Conservation (phyloP, 2,113 vertebrate species). For the Ardeotis arabs region DNA sequence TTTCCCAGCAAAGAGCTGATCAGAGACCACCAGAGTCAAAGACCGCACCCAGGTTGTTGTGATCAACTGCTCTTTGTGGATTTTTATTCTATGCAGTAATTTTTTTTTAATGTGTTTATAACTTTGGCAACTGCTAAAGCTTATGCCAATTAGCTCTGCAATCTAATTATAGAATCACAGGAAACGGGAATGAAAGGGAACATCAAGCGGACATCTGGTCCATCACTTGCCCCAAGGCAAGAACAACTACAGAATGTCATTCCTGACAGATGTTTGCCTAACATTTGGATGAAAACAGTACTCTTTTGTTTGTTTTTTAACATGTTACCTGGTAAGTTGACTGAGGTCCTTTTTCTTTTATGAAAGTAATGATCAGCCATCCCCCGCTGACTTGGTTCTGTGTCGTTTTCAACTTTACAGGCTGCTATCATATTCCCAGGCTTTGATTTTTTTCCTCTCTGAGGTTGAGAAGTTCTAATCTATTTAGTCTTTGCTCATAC, state of each 20-base stretch:
- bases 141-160: background rate
- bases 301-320: background rate
- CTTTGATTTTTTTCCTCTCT: background rate
- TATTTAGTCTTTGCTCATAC: background rate
- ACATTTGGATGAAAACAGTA: background rate
- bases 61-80: background rate
- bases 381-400: fast-evolving
- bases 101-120: fast-evolving
- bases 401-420: background rate
- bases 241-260: background rate
- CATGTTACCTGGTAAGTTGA: background rate
- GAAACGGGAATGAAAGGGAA: background rate
- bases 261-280: background rate
- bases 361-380: no score
- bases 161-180: background rate
- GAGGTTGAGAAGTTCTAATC: background rate
- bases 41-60: background rate
- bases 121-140: background rate
- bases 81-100: background rate
- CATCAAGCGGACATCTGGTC: background rate
- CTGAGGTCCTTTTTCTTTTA: no score
- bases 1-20: background rate
- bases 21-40: background rate
- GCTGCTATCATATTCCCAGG: background rate
- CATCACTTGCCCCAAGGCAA: background rate